Percentiles rank a stretch among this genome's conserved stretches.
Conservation (phyloP, 1,140 invertebrate genomes). For the Drosophila teissieri region DNA sequence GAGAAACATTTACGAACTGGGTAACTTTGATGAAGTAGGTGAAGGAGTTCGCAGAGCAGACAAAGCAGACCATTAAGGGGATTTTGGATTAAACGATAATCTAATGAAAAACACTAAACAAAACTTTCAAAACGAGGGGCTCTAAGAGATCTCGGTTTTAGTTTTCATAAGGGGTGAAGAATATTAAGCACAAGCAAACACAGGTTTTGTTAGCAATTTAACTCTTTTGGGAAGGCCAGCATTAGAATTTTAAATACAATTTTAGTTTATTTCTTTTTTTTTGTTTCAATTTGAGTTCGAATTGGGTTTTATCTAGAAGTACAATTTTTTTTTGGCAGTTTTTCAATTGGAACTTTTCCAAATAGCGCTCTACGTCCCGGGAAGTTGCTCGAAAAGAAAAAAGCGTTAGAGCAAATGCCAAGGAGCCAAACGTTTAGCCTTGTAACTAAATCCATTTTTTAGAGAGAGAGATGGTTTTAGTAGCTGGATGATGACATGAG, state of each 20-base stretch:
- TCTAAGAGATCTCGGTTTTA: slow-evolving; percentile 28
- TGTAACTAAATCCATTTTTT: slow-evolving; percentile 30
- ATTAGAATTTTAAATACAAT: slow-evolving; percentile 8
- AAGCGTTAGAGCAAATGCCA: slow-evolving; percentile 8
- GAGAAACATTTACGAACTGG: slow-evolving; percentile 19
- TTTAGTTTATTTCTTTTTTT: background rate
- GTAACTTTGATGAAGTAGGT: slow-evolving; percentile 13
- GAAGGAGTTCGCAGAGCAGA: slow-evolving; percentile 25
- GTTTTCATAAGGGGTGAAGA: slow-evolving; percentile 4
- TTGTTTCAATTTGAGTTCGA: slow-evolving; percentile 20
- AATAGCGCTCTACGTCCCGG: slow-evolving; percentile 60
- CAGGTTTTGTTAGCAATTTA: slow-evolving; percentile 14
- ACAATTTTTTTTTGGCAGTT: slow-evolving; percentile 50
- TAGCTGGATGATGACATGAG: slow-evolving; percentile 40
- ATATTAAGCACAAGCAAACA: slow-evolving; percentile 33
- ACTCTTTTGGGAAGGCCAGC: slow-evolving; percentile 20
- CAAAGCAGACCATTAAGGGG: slow-evolving; percentile 29
- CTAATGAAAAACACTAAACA: slow-evolving; percentile 39
- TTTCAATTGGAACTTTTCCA: slow-evolving; percentile 66
- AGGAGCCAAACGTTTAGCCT: slow-evolving; percentile 11
- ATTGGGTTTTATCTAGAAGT: slow-evolving; percentile 37
- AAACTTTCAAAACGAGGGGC: slow-evolving; percentile 12
- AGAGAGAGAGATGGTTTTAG: slow-evolving; percentile 44
- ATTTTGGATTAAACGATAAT: slow-evolving; percentile 15
- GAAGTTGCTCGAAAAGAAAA: slow-evolving; percentile 23